phyloP scores from a whole-genome alignment of 2,113 vertebrate genomes.

The Pandion haliaetus region DNA sequence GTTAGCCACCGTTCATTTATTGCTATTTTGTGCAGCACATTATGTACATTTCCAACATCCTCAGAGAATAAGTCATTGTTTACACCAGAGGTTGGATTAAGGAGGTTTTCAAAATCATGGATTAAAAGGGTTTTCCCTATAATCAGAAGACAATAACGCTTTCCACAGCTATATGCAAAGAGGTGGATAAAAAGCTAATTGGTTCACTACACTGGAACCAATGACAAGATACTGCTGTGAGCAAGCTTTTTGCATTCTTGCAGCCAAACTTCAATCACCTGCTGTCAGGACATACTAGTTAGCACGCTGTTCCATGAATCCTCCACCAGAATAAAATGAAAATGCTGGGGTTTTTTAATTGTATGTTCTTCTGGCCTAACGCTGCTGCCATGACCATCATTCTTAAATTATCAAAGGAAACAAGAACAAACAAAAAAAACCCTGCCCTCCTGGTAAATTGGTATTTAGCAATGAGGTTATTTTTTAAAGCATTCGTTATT shows the following conservation, averaged over 20 bases:
- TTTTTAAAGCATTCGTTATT: not conserved
- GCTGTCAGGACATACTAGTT: not conserved
- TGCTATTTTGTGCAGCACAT: not conserved
- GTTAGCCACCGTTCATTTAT: not conserved
- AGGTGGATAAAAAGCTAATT: conserved; percentile 15
- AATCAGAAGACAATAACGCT: conserved; percentile 35
- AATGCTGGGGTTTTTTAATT: not conserved
- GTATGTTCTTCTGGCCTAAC: not conserved
- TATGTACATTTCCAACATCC: not conserved
- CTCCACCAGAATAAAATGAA: not conserved
- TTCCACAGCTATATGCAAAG: conserved; percentile 32
- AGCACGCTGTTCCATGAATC: not conserved
- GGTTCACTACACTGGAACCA: not conserved
- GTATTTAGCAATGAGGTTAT: not conserved
- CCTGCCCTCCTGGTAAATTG: not conserved
- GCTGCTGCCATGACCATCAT: too few relatives aligned
- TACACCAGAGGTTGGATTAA: conserved; percentile 50
- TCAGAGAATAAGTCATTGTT: conserved; percentile 27
- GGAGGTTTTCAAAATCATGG: conserved; percentile 41
- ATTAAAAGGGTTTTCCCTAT: conserved; percentile 20
- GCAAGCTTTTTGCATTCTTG: not conserved
- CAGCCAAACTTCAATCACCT: not conserved
- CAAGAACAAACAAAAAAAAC: not conserved
- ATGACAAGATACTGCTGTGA: not conserved
- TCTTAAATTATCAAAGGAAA: not conserved